Conservation (phyloP, 2,113 vertebrate genomes). For the Apodemus sylvaticus region DNA sequence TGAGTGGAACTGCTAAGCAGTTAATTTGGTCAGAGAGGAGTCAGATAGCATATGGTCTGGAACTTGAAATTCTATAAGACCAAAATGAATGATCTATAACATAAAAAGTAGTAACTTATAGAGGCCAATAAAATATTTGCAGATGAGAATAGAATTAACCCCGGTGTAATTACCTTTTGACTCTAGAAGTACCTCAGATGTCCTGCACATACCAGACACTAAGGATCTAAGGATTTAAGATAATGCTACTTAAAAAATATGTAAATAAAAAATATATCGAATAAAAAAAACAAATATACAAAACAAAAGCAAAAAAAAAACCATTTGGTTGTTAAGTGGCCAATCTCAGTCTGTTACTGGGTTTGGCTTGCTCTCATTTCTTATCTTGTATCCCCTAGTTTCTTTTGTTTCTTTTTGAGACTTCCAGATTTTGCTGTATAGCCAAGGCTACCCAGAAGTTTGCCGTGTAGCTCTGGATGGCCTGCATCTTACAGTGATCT, state of each 20-base stretch:
- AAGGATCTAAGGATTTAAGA: background rate
- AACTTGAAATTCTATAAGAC: conserved; percentile 27
- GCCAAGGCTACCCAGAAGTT: background rate
- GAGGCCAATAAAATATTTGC: background rate
- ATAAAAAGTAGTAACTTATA: conserved; percentile 12
- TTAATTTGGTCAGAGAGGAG: background rate
- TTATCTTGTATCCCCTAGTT: background rate
- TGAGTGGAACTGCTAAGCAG: background rate
- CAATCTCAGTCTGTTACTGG: background rate
- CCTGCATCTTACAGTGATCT: background rate
- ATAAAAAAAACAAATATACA: too few species aligned
- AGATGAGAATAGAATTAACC: conserved; percentile 29
- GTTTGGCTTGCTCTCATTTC: background rate
- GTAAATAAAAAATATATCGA: too few species aligned
- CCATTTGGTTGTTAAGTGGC: background rate
- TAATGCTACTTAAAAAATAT: background rate
- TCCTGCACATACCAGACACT: background rate
- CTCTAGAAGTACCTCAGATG: background rate
- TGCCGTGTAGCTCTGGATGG: background rate
- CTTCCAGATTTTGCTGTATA: background rate
- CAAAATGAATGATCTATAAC: background rate
- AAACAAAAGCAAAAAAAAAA: too few species aligned
- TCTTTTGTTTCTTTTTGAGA: background rate
- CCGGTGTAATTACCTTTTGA: background rate
- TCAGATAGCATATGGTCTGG: background rate